These are phyloP conservation scores for Xiphydria camelus DNA, from an alignment of 2,888 invertebrate genomes.

Conservation along the genomic window DNA sequence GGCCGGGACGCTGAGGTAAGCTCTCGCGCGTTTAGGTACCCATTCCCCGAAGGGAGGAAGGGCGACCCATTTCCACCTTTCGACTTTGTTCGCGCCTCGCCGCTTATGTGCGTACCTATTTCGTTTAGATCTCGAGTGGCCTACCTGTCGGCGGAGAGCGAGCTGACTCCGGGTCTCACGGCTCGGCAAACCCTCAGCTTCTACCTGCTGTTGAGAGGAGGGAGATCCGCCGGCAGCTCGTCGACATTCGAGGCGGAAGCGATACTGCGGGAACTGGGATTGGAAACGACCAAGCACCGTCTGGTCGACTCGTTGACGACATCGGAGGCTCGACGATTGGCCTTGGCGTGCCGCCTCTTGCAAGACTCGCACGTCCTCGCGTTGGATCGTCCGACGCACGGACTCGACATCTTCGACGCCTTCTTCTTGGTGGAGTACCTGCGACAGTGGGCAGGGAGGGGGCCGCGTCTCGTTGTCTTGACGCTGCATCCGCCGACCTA, in stretches of 20 bases:
- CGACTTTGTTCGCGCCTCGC: too few relatives aligned
- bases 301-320: slow-evolving; percentile 83
- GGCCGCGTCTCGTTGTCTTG: slow-evolving; percentile 78
- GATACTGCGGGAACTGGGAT: slow-evolving; percentile 87
- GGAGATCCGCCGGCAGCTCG: slow-evolving; percentile 64
- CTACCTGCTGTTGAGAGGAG: slow-evolving; percentile 75
- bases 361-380: slow-evolving; percentile 85
- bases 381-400: slow-evolving; percentile 84
- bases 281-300: slow-evolving; percentile 87
- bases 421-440: slow-evolving; percentile 94
- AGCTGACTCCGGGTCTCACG: slow-evolving; percentile 84
- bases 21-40: too few relatives aligned
- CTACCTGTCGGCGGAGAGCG: slow-evolving; percentile 74
- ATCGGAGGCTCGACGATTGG: slow-evolving; percentile 84
- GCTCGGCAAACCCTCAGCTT: slow-evolving; percentile 88
- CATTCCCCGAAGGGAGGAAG: too few relatives aligned
- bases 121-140: slow-evolving; percentile 67
- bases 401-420: slow-evolving; percentile 94
- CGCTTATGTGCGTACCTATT: background rate
- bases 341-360: slow-evolving; percentile 86
- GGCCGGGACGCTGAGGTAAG: slow-evolving; percentile 65
- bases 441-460: slow-evolving; percentile 83
- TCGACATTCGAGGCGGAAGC: slow-evolving; percentile 73
- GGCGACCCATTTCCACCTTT: too few relatives aligned
- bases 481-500: slow-evolving; percentile 93